A percentile compares a stretch with the other conserved stretches of the same genome.
Conservation (phyloP, 2,797 vertebrate genomes). For the Anableps anableps region DNA sequence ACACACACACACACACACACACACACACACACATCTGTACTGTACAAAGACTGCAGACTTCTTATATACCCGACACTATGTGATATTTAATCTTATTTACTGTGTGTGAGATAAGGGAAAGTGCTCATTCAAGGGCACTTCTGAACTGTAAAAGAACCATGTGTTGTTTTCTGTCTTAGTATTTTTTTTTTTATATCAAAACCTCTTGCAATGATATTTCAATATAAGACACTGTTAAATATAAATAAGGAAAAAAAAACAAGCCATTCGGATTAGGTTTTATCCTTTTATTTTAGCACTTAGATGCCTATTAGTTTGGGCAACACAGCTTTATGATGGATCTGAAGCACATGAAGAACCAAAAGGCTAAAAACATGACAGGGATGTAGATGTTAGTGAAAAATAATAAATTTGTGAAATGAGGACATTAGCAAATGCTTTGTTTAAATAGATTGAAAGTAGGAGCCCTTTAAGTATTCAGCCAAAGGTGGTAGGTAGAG, state of each 20-base stretch:
- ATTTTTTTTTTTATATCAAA: neutral
- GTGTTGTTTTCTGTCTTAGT: neutral
- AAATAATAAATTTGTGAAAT: slow-evolving; percentile 24
- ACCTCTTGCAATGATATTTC: neutral
- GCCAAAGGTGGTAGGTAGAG: neutral
- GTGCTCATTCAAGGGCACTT: slow-evolving; percentile 22
- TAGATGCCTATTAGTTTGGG: slow-evolving; percentile 64
- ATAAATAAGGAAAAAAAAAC: slow-evolving; percentile 10
- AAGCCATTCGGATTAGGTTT: slow-evolving; percentile 48
- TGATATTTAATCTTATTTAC: slow-evolving; percentile 27
- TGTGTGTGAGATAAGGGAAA: slow-evolving; percentile 4
- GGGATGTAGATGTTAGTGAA: slow-evolving; percentile 41
- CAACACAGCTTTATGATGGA: slow-evolving; percentile 33
- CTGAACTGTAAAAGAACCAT: neutral
- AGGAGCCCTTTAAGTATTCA: slow-evolving; percentile 52
- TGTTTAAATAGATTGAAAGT: slow-evolving; percentile 35
- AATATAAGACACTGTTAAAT: neutral
- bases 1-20: slow-evolving; percentile 23
- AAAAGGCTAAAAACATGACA: slow-evolving; percentile 36
- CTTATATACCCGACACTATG: slow-evolving; percentile 21
- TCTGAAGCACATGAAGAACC: slow-evolving; percentile 60
- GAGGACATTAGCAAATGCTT: slow-evolving; percentile 14
- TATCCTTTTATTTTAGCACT: slow-evolving; percentile 75
- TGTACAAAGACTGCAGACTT: slow-evolving; percentile 10
- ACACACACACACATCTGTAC: slow-evolving; percentile 15